Evolutionary conservation across 2,888 invertebrate species (phyloP).

Genomic region (Eucera pruinosa): DNA sequence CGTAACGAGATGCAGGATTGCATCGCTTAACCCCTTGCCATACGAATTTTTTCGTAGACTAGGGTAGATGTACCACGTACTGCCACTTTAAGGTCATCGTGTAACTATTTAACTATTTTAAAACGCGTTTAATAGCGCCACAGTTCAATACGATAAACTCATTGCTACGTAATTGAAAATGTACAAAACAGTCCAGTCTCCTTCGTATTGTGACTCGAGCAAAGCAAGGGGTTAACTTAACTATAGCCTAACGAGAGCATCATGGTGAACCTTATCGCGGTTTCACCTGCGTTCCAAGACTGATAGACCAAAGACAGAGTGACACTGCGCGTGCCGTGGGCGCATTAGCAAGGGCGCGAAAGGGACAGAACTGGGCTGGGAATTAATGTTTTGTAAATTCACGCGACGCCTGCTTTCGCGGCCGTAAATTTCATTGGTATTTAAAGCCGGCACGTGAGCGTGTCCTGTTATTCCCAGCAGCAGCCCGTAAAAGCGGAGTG

Average conservation of each 20-base stretch:
- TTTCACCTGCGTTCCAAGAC: background rate
- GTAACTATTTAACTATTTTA: too few species aligned
- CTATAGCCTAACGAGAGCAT: constrained; percentile 35
- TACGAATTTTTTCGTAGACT: too few species aligned
- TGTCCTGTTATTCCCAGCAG: constrained; percentile 20
- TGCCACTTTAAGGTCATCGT: too few species aligned
- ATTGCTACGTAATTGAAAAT: too few species aligned
- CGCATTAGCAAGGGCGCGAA: too few species aligned
- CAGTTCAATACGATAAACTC: too few species aligned
- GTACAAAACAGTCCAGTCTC: too few species aligned
- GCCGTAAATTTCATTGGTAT: constrained; percentile 44
- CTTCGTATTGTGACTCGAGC: too few species aligned
- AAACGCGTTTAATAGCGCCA: too few species aligned
- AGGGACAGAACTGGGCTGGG: constrained; percentile 16
- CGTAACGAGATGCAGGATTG: constrained; percentile 43
- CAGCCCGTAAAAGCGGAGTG: constrained; percentile 36
- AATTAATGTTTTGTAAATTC: constrained; percentile 50
- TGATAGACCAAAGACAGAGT: constrained; percentile 4
- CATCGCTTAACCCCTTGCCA: too few species aligned
- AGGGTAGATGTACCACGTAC: too few species aligned
- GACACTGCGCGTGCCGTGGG: too few species aligned
- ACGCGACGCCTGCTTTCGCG: constrained; percentile 24
- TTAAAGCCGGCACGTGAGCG: constrained; percentile 31
- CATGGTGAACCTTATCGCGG: constrained; percentile 24
- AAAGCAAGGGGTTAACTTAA: constrained; percentile 64